These are phyloP conservation scores for Noctuana brunneofusca DNA, from an alignment of 2,888 invertebrate genomes.

Conservation along the genomic window DNA sequence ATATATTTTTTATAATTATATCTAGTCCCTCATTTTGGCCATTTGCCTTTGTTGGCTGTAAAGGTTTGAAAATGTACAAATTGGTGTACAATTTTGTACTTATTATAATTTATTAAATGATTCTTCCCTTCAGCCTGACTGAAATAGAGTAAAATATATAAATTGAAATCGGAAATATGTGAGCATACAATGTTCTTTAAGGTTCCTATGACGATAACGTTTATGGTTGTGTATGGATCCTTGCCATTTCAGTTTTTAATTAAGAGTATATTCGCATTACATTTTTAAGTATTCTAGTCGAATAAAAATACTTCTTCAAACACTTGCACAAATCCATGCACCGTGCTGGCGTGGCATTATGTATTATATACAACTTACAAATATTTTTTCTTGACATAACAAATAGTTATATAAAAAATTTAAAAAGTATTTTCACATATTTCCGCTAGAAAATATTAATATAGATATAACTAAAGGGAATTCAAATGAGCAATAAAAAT, in stretches of 20 bases:
- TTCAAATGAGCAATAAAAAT: conserved; percentile 8
- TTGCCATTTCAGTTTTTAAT: conserved; percentile 34
- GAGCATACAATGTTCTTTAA: conserved; percentile 39
- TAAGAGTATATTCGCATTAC: conserved; percentile 7
- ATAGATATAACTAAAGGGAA: neutral
- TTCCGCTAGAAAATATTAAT: conserved; percentile 32
- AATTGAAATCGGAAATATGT: conserved; percentile 48
- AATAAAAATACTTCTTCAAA: conserved; percentile 2
- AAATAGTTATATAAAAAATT: conserved; percentile 5
- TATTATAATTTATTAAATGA: conserved; percentile 14
- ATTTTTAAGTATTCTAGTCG: conserved; percentile 20
- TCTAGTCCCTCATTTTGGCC: conserved; percentile 14
- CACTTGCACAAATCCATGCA: conserved; percentile 23
- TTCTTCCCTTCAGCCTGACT: conserved; percentile 63
- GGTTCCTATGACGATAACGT: conserved; percentile 28
- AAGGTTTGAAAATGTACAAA: neutral
- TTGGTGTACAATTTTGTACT: conserved; percentile 6
- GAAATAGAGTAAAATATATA: conserved; percentile 47
- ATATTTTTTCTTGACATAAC: conserved; percentile 11
- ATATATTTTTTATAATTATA: conserved; percentile 16
- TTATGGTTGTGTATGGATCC: conserved; percentile 38
- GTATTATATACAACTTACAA: conserved; percentile 27
- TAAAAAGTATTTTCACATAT: conserved; percentile 41
- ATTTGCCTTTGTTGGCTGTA: neutral
- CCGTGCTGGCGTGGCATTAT: neutral